Conservation (phyloP, 2,113 vertebrate species). For the Colinus virginianus region DNA sequence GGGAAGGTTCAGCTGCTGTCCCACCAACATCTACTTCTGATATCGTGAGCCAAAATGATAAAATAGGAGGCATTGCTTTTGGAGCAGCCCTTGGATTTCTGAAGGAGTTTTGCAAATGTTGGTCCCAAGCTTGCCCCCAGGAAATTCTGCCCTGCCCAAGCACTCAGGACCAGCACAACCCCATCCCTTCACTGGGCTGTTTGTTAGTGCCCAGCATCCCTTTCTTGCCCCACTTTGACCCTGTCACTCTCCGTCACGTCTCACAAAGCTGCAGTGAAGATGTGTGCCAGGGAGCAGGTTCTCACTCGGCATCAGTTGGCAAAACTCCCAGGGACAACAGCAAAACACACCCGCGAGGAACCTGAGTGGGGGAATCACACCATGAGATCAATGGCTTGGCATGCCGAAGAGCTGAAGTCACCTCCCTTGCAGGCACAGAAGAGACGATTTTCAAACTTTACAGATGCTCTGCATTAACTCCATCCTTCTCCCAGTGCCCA, state of each 20-base stretch:
- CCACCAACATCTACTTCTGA: no score
- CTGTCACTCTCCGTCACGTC: background rate
- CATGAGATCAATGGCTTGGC: background rate
- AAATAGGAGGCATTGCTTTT: no score
- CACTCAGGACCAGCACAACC: rapidly evolving
- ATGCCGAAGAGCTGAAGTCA: background rate
- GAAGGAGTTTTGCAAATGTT: background rate
- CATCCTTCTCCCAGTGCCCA: background rate
- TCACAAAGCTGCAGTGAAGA: background rate
- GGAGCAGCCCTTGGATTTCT: no score
- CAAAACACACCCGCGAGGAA: background rate
- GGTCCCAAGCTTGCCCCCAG: background rate
- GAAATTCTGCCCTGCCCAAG: background rate
- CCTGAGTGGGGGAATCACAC: background rate
- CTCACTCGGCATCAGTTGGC: background rate
- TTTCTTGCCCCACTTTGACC: background rate
- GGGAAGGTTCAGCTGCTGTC: no score
- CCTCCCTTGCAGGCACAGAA: background rate
- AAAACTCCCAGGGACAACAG: background rate
- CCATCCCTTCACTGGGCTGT: background rate
- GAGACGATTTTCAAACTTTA: background rate
- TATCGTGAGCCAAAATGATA: no score
- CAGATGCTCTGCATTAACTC: background rate
- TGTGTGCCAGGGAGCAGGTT: background rate
- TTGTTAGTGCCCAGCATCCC: background rate